Conservation (phyloP, 1,140 invertebrate species). For the Drosophila truncata region DNA sequence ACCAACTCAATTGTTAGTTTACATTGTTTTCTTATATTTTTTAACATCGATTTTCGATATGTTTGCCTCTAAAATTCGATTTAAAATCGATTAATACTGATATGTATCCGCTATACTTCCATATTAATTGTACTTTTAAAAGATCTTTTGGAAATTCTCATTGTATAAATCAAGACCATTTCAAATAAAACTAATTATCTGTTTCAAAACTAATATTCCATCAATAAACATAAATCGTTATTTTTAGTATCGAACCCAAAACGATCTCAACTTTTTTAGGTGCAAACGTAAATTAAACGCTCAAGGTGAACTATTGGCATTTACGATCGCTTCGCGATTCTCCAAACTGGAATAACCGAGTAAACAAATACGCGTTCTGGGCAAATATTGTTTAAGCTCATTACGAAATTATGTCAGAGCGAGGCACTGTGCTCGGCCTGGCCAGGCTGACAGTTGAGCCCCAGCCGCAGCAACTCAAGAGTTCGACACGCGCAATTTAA, state of each 20-base stretch:
- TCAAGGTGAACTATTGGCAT: slow-evolving; percentile 74
- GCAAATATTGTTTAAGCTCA: slow-evolving; percentile 37
- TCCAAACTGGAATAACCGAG: slow-evolving; percentile 46
- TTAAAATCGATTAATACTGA: background rate
- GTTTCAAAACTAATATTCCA: background rate
- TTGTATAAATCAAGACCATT: too few species aligned
- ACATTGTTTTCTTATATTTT: background rate
- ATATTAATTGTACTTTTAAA: background rate
- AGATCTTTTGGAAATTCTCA: too few species aligned
- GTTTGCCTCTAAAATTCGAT: too few species aligned
- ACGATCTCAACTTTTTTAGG: background rate
- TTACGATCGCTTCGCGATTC: slow-evolving; percentile 27
- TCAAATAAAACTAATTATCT: background rate
- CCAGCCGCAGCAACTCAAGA: slow-evolving; percentile 7
- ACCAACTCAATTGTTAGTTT: too few species aligned
- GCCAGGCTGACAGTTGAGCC: slow-evolving; percentile 8
- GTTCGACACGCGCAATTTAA: slow-evolving; percentile 55
- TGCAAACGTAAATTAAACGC: slow-evolving; percentile 25
- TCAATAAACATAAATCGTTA: background rate
- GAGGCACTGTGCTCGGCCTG: slow-evolving; percentile 7
- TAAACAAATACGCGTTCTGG: slow-evolving; percentile 45
- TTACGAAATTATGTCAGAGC: slow-evolving; percentile 54
- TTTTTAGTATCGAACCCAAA: background rate
- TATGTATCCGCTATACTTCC: background rate
- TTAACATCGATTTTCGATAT: background rate